phyloP scores from a whole-genome alignment of 64 coral and sea anemone species.

The Stichodactyla helianthus region DNA sequence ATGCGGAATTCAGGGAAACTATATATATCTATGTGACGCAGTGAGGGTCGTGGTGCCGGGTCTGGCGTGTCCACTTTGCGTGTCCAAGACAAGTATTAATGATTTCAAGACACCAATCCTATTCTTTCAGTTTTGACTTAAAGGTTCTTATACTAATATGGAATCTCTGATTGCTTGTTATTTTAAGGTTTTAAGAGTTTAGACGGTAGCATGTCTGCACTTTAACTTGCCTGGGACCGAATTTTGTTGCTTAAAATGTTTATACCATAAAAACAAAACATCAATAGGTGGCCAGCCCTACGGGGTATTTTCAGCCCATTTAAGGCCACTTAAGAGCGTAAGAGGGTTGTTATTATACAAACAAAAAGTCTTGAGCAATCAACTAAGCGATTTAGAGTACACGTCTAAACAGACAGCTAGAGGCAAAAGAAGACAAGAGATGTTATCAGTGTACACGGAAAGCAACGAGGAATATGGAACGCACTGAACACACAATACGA shows the following conservation, averaged over 20 bases:
- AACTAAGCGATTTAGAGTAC: background rate
- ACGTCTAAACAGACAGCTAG: background rate
- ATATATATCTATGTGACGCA: too few species aligned
- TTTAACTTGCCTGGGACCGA: background rate
- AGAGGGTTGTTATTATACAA: slow-evolving; percentile 8
- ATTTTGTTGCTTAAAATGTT: background rate
- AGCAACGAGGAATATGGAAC: background rate
- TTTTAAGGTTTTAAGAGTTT: too few species aligned
- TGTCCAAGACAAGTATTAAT: too few species aligned
- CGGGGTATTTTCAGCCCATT: background rate
- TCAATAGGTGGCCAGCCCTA: background rate
- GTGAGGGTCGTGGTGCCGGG: too few species aligned
- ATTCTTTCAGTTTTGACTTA: too few species aligned
- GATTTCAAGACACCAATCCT: too few species aligned
- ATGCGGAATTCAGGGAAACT: too few species aligned
- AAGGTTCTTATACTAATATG: too few species aligned
- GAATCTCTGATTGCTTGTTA: too few species aligned
- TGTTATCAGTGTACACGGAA: background rate
- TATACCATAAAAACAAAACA: slow-evolving; percentile 7
- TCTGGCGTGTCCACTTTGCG: too few species aligned
- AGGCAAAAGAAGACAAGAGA: background rate
- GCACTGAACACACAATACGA: background rate
- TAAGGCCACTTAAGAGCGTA: slow-evolving; percentile 1
- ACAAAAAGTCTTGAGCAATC: background rate
- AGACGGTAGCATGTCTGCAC: background rate